phyloP scores from a whole-genome alignment of 2,113 vertebrate species.

The Sylvia atricapilla region DNA sequence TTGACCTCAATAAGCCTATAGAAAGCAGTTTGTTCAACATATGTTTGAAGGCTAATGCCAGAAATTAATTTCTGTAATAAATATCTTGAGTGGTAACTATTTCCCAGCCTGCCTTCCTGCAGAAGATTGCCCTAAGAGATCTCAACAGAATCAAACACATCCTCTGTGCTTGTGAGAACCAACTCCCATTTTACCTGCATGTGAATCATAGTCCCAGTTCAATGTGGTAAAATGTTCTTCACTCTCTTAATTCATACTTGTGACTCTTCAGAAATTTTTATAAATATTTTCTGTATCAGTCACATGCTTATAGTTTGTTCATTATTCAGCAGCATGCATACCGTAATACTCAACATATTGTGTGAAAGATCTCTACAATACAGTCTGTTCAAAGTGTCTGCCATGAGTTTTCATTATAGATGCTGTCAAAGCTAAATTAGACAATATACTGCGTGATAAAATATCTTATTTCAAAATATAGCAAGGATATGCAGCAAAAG shows the following conservation, averaged over 20 bases:
- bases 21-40: background rate
- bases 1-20: background rate
- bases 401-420: slow-evolving; percentile 4
- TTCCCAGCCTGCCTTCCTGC: background rate
- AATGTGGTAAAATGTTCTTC: background rate
- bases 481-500: background rate
- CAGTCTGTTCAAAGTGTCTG: background rate
- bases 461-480: slow-evolving; percentile 5
- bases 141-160: background rate
- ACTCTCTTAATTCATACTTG: background rate
- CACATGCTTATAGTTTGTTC: background rate
- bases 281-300: background rate
- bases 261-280: background rate
- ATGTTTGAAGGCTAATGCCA: background rate
- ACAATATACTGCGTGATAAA: slow-evolving; percentile 1
- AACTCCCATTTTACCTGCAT: background rate
- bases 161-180: background rate
- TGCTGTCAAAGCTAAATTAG: slow-evolving; percentile 7
- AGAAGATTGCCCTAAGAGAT: background rate
- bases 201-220: background rate
- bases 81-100: background rate
- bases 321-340: background rate
- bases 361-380: background rate
- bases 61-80: background rate
- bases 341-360: background rate